Conservation (phyloP, 2,113 vertebrate genomes). For the Cepphus grylle region DNA sequence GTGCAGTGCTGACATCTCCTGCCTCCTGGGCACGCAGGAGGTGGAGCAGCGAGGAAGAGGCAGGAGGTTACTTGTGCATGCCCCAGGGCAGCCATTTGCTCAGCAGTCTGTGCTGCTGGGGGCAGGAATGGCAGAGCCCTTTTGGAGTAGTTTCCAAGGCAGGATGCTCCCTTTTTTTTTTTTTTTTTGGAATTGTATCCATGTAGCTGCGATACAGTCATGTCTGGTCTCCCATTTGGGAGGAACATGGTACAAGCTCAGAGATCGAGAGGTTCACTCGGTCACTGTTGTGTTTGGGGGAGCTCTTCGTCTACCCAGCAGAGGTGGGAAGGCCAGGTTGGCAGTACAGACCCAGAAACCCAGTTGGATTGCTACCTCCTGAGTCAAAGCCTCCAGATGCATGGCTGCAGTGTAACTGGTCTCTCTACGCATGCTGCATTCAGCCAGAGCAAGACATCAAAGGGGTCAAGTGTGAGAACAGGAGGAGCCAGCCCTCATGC, state of each 20-base stretch:
- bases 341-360: background rate
- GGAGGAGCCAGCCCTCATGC: background rate
- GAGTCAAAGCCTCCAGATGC: background rate
- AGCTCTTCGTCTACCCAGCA: background rate
- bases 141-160: background rate
- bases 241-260: background rate
- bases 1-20: background rate
- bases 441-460: background rate
- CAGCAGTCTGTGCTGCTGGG: background rate
- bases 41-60: background rate
- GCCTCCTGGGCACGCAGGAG: background rate
- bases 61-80: background rate
- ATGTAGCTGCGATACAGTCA: background rate
- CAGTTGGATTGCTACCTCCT: background rate
- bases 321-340: background rate
- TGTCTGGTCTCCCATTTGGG: background rate
- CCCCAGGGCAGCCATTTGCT: background rate
- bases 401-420: fast-evolving
- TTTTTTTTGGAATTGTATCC: background rate
- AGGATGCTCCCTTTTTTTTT: background rate
- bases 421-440: background rate
- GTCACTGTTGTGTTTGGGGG: background rate
- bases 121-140: background rate
- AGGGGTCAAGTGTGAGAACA: background rate
- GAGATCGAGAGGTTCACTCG: background rate